Evolutionary conservation across 2,797 vertebrate genomes (phyloP).

Genomic region (Hemibagrus guttatus): DNA sequence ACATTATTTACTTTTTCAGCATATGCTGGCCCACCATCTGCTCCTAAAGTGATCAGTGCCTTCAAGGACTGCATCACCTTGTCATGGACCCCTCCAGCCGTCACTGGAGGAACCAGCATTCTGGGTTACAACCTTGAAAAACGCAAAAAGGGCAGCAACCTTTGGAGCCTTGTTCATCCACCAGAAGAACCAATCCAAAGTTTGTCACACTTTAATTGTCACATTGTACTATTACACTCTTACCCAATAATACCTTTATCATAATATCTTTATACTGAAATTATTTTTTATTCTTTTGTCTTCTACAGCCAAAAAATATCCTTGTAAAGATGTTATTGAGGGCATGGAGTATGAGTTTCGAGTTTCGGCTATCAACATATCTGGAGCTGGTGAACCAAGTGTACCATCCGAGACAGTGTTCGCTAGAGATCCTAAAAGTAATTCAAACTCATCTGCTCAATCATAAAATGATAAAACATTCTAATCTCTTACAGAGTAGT

Average conservation of each 20-base stretch:
- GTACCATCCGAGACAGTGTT: conserved; percentile 80
- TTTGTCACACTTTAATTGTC: conserved; percentile 51
- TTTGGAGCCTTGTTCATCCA: conserved; percentile 79
- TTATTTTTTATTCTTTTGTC: not conserved
- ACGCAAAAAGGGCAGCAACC: conserved; percentile 84
- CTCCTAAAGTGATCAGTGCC: conserved; percentile 78
- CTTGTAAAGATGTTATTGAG: conserved; percentile 75
- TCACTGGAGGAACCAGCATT: conserved; percentile 78
- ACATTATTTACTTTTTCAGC: conserved; percentile 65
- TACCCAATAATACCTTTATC: not conserved
- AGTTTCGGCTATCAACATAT: conserved; percentile 82
- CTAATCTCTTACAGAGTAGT: not conserved
- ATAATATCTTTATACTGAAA: not conserved
- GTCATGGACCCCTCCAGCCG: conserved; percentile 78
- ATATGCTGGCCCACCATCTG: conserved; percentile 79
- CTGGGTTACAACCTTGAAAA: conserved; percentile 87
- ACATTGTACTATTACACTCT: not conserved
- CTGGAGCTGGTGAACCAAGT: conserved; percentile 84
- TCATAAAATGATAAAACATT: not conserved
- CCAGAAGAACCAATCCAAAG: conserved; percentile 72
- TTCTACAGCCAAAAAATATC: conserved; percentile 71
- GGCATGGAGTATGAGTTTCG: conserved; percentile 90
- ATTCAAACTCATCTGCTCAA: conserved; percentile 23
- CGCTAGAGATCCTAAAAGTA: conserved; percentile 84
- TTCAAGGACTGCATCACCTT: conserved; percentile 80